A percentile compares a stretch with the other conserved stretches of the same genome.
Conservation (phyloP, 2,113 vertebrate species). For the Heterocephalus glaber region DNA sequence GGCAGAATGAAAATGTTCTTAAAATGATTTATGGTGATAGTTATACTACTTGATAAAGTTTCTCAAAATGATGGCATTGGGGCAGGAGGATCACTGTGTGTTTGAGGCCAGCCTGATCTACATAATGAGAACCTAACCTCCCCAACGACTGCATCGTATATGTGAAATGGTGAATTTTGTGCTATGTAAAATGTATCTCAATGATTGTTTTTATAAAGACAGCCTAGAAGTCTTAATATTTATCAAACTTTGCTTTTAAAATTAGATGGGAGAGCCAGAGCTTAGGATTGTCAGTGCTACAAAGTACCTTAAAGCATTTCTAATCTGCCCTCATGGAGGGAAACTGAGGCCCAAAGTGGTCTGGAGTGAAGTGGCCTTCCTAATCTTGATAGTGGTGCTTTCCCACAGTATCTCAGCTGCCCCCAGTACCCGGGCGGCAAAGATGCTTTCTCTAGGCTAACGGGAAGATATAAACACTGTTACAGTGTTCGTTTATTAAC, state of each 20-base stretch:
- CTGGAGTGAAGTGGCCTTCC: not conserved
- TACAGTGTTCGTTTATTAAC: not conserved
- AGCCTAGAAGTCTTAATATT: not conserved
- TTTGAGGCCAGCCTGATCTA: not conserved
- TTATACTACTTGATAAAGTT: not conserved
- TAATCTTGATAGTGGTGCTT: no score
- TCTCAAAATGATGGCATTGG: not conserved
- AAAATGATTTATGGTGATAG: not conserved
- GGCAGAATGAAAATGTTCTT: not conserved
- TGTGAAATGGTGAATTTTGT: constrained; percentile 8
- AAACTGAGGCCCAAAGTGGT: not conserved
- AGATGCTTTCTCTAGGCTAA: not conserved
- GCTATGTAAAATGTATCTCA: not conserved
- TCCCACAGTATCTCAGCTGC: not conserved
- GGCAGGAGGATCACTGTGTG: not conserved
- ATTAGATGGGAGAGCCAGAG: not conserved
- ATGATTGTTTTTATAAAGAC: not conserved
- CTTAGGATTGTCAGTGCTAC: not conserved
- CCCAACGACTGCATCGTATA: not conserved
- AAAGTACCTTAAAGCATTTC: not conserved
- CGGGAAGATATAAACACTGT: not conserved
- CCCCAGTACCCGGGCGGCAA: no score
- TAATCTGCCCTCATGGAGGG: not conserved
- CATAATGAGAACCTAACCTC: not conserved
- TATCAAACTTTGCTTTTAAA: not conserved